Evolutionary conservation across 2,797 vertebrate genomes (phyloP), one percentile per base, ranked within the genome.

Genomic region (Adelosebastes latens): DNA sequence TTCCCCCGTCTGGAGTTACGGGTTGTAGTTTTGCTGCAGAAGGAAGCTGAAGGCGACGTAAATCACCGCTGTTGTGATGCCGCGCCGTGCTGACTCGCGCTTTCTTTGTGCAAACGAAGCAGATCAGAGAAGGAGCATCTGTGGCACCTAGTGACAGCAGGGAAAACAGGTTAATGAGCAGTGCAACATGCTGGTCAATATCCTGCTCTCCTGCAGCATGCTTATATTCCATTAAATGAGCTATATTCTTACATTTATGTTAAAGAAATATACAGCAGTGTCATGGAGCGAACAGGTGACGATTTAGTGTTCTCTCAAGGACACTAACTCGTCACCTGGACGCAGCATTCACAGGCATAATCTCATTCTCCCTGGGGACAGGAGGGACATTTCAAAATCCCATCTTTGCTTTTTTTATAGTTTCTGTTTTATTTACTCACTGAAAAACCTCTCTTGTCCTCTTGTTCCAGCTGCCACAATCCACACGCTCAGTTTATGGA

Each of bases 81-180:
- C 22, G 67, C 31, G 5, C 63, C 32, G 42, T 65, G 86, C 85
- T 88, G 88, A 91, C 77, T 90, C 85, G 59, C 14, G 4, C 7
- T 5, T 59, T 59, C 61, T 74, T 70, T 72, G 58, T 72, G 80
- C 79, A 62, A 20, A 25, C 4, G 3, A 61, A 73, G 73, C 53
- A 46, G 20, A 39, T 42, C 52, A 11, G 36, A 60, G 66, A 2
- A 16, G 64, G 58, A 61, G 16, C 64, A 73, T 81, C 31, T 29
- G 24, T 32, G 72, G 66, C 46, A 25, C 53, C n/a, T 13, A 18
- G 22, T n/a, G 72, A 82, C 13, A 39, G 25, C 61, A 39, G 20
- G 31, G 22, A 64, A 75, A 72, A 71, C 31, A 18, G 27, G 46
- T 46, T 68, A 32, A 59, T 71, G 73, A 63, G 46, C 12, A 22